Evolutionary conservation across 2,888 invertebrate species (phyloP).

Genomic region (Eristalis pertinax): DNA sequence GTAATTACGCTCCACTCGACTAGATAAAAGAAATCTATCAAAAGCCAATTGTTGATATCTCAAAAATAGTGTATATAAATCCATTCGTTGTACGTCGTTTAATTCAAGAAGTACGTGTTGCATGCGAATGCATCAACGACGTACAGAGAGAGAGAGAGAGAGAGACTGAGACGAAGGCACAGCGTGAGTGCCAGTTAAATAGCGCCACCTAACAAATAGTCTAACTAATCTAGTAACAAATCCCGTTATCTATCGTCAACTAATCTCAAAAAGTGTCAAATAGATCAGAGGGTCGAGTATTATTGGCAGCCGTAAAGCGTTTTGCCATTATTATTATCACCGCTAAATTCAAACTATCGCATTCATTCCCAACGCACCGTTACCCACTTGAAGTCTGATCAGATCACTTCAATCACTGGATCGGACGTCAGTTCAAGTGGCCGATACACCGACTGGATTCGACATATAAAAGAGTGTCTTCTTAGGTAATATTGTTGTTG

Average conservation of each 20-base stretch:
- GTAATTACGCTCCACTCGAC: background rate
- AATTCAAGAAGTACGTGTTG: slow-evolving; percentile 2
- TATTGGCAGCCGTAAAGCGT: background rate
- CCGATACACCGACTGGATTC: slow-evolving; percentile 32
- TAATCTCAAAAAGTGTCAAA: slow-evolving; percentile 15
- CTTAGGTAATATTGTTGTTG: background rate
- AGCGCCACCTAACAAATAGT: background rate
- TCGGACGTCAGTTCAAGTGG: slow-evolving; percentile 26
- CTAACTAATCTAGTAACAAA: background rate
- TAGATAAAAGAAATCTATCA: slow-evolving; percentile 12
- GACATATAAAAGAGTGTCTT: slow-evolving; percentile 4
- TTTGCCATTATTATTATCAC: background rate
- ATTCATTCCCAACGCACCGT: slow-evolving; percentile 33
- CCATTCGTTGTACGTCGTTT: slow-evolving; percentile 7
- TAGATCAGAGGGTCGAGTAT: slow-evolving; percentile 11
- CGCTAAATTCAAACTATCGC: slow-evolving; percentile 18
- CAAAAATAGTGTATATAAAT: background rate
- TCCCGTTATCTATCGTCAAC: slow-evolving; percentile 12
- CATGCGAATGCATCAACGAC: slow-evolving; percentile 18
- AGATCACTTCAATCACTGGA: slow-evolving; percentile 2
- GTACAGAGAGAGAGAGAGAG: background rate
- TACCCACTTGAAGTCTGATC: slow-evolving; percentile 13
- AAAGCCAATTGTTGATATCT: slow-evolving; percentile 16
- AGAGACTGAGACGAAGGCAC: no score
- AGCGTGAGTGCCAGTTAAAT: background rate